These are phyloP conservation scores for Meteorus sp. DNA, from an alignment of 1,140 invertebrate genomes.

Conservation along the genomic window DNA sequence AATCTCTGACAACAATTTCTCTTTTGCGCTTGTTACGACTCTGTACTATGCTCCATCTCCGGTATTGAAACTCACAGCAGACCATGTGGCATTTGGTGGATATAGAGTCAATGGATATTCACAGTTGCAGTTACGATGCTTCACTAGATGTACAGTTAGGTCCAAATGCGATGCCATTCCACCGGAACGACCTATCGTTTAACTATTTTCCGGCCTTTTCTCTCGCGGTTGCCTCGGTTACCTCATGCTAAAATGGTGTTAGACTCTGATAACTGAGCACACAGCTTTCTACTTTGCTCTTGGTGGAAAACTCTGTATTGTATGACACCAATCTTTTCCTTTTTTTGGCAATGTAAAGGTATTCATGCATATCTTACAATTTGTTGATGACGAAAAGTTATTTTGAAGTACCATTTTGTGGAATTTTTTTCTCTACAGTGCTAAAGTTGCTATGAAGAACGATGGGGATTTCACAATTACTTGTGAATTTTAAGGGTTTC, in stretches of 20 bases:
- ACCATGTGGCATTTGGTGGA: not conserved
- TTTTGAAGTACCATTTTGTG: too few relatives aligned
- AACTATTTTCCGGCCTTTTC: slow-evolving; percentile 25
- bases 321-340: too few relatives aligned
- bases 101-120: slow-evolving; percentile 39
- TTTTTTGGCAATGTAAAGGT: too few relatives aligned
- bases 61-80: not conserved
- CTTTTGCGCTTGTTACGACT: not conserved
- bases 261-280: slow-evolving; percentile 7
- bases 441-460: too few relatives aligned
- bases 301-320: too few relatives aligned
- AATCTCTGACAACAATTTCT: not conserved
- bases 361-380: too few relatives aligned
- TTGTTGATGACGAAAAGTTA: too few relatives aligned
- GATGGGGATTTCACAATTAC: too few relatives aligned
- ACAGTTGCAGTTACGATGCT: slow-evolving; percentile 24
- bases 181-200: slow-evolving; percentile 32
- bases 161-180: slow-evolving; percentile 44
- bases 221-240: slow-evolving; percentile 2
- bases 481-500: too few relatives aligned
- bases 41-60: not conserved
- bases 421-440: too few relatives aligned
- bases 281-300: not conserved
- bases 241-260: not conserved
- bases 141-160: slow-evolving; percentile 8